Conservation (phyloP, 2,888 invertebrate genomes). For the Halictus quadricinctus region DNA sequence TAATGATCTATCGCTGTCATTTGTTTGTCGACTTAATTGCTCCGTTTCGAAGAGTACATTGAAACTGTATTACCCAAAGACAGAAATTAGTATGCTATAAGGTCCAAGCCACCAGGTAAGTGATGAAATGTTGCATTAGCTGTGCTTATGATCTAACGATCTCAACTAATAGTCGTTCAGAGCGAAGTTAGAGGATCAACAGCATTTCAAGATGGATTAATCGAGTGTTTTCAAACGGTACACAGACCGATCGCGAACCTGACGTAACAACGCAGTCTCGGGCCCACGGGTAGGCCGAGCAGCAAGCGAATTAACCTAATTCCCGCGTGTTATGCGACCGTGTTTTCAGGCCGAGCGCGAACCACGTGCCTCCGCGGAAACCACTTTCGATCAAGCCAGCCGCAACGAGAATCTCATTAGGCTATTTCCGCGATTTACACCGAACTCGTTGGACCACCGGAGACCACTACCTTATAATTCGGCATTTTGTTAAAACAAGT, state of each 20-base stretch:
- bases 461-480: not conserved
- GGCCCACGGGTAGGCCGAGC: conserved; percentile 45
- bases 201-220: not conserved
- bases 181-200: not conserved
- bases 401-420: conserved; percentile 4
- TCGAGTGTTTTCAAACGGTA: not conserved
- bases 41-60: not conserved
- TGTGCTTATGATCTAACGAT: not conserved
- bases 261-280: conserved; percentile 40
- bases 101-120: not conserved
- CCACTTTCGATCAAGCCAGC: conserved; percentile 40
- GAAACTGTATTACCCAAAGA: not conserved
- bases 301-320: conserved; percentile 47
- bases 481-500: not conserved
- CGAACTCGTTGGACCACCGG: no score
- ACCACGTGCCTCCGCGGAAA: conserved; percentile 30
- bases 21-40: not conserved
- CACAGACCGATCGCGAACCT: not conserved
- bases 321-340: conserved; percentile 33
- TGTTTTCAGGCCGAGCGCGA: conserved; percentile 31
- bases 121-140: not conserved
- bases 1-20: not conserved
- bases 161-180: not conserved
- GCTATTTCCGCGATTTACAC: not conserved
- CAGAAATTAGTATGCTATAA: not conserved